Conservation (phyloP, 2,113 vertebrate genomes). For the Dicerorhinus sumatrensis region DNA sequence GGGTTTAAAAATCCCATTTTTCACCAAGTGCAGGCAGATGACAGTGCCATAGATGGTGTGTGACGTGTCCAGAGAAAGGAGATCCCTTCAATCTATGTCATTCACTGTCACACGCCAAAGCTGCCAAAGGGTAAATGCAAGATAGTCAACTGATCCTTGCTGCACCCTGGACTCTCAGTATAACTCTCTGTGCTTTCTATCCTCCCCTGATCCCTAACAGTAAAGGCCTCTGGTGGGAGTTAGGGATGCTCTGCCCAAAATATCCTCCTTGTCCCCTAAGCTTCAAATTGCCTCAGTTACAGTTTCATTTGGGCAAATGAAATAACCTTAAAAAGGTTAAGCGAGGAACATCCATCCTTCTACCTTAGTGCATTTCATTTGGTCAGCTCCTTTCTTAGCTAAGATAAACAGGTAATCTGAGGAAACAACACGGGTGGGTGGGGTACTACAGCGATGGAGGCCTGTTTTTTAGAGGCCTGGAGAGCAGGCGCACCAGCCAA, state of each 20-base stretch:
- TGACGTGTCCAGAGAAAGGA: background rate
- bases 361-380: background rate
- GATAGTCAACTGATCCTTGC: background rate
- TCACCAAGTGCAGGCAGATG: background rate
- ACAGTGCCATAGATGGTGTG: background rate
- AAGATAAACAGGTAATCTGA: background rate
- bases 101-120: background rate
- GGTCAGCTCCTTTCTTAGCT: background rate
- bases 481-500: background rate
- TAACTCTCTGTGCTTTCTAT: background rate
- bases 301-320: background rate
- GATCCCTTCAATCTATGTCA: background rate
- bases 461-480: background rate
- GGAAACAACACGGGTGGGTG: background rate
- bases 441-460: background rate
- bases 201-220: background rate
- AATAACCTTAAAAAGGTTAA: background rate
- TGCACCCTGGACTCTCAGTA: background rate
- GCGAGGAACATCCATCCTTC: background rate
- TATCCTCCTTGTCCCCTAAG: background rate
- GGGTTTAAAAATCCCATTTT: background rate
- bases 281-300: background rate
- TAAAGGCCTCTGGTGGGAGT: background rate
- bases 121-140: background rate
- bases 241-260: background rate